Percentiles rank a stretch among this genome's conserved stretches.
Evolutionary conservation across 2,113 vertebrate species (phyloP).

Genomic region (Gavia stellata): DNA sequence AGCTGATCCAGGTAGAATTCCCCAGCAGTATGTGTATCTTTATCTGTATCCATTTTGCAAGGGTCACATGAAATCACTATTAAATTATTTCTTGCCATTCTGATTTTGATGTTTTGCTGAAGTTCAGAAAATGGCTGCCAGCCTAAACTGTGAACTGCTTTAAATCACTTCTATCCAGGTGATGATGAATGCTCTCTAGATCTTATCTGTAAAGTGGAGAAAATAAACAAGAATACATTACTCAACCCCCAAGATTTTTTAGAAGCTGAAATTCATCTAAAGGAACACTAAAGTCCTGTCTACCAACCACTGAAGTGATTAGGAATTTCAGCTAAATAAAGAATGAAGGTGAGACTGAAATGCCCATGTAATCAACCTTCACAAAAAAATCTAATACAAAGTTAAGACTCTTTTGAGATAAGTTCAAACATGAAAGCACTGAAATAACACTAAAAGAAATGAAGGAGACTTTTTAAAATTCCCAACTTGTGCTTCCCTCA

Average conservation of each 20-base stretch:
- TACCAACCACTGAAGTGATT: constrained; percentile 60
- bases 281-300: constrained; percentile 46
- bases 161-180: constrained; percentile 38
- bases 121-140: constrained; percentile 29
- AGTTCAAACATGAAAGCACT: constrained; percentile 37
- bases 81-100: not conserved
- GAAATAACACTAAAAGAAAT: constrained; percentile 39
- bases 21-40: not conserved
- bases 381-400: constrained; percentile 54
- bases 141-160: constrained; percentile 3
- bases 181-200: constrained; percentile 21
- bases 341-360: constrained; percentile 56
- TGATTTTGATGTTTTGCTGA: constrained; percentile 7
- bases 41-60: not conserved
- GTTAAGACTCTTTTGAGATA: constrained; percentile 57
- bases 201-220: constrained; percentile 41
- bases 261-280: constrained; percentile 53
- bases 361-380: constrained; percentile 54
- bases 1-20: not conserved
- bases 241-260: constrained; percentile 31
- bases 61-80: not conserved
- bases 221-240: constrained; percentile 57
- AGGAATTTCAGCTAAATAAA: constrained; percentile 59
- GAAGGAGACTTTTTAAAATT: constrained; percentile 33
- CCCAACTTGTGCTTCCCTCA: constrained; percentile 24